phyloP scores from a whole-genome alignment of 2,888 invertebrate species.

The Byasa hedistus region DNA sequence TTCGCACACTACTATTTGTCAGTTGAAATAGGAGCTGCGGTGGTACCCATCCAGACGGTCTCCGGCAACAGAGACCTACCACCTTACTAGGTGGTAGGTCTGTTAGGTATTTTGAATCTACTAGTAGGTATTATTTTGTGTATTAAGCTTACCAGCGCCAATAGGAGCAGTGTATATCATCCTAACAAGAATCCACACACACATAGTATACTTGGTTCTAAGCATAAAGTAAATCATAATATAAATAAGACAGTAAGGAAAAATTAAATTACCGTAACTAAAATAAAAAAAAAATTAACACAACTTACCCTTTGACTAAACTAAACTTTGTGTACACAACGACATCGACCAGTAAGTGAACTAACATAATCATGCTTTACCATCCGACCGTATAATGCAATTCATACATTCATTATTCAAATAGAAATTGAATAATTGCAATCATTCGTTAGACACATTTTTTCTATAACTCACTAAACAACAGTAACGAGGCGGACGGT shows the following conservation, averaged over 20 bases:
- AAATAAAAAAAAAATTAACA: background rate
- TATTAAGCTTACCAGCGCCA: too few relatives aligned
- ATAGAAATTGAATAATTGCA: background rate
- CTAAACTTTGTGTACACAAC: constrained; percentile 7
- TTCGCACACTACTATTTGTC: too few relatives aligned
- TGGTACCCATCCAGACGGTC: too few relatives aligned
- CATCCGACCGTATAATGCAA: constrained; percentile 19
- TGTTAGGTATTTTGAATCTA: too few relatives aligned
- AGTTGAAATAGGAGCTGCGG: too few relatives aligned
- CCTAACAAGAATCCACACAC: too few relatives aligned
- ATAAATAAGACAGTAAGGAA: constrained; percentile 12
- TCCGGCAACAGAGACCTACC: too few relatives aligned
- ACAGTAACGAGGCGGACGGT: background rate
- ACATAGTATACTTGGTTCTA: background rate
- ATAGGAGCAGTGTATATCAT: too few relatives aligned
- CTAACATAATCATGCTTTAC: constrained; percentile 34
- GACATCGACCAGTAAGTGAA: constrained; percentile 5
- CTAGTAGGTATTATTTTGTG: too few relatives aligned
- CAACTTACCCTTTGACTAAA: constrained; percentile 19
- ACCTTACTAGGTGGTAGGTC: too few relatives aligned
- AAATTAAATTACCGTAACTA: too few relatives aligned
- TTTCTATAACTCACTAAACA: background rate
- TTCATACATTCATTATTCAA: constrained; percentile 3
- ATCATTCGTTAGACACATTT: background rate
- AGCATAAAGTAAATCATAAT: background rate